Evolutionary conservation across 2,113 vertebrate species (phyloP), one percentile per base, ranked within the genome.

Genomic region (Ardeotis arabs): DNA sequence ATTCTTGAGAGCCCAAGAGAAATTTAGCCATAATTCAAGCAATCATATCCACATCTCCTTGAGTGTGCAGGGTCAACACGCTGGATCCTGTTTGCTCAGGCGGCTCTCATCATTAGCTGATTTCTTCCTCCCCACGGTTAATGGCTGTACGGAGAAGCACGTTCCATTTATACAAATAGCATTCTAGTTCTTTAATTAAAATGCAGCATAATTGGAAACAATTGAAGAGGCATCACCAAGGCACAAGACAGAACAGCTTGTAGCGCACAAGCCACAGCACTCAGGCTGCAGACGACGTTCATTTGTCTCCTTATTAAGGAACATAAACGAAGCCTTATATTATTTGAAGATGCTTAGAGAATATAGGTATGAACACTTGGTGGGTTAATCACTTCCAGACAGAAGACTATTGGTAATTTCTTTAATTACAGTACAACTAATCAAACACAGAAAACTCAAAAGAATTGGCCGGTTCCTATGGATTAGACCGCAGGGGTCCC

Each of bases 361-460:
- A 95, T 50, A 85, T 74, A 95, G 89, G 49, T 96, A 94, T 92
- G 94, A 90, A 81, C 87, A 73, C 80, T 93, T 55, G 66, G 58
- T 89, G 89, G 75, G 59, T 97, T 97, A 97, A 98, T 96, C 95
- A 92, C 94, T 74, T 82, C 67, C 96, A 89, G 87, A 89, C 84
- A 96, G 94, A 91, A 64, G 88, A 90, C 78, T 83, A 92, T 91
- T 87, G 89, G 82, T 97, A 98, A 98, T 98, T 98, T 98, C 97
- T 98, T 98, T 98, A 98, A 98, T 98, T 98, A 98, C 96, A 92
- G 94, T 97, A 95, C 95, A 97, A 98, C 98, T 98, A 98, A 98
- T 98, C 97, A 98, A 98, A 98, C 96, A 90, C 72, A 96, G 97
- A 96, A 91, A 98, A 96, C 97, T 97, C 95, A 95, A 95, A 97